Evolutionary conservation across 2,113 vertebrate genomes (phyloP).

Genomic region (Vidua macroura): DNA sequence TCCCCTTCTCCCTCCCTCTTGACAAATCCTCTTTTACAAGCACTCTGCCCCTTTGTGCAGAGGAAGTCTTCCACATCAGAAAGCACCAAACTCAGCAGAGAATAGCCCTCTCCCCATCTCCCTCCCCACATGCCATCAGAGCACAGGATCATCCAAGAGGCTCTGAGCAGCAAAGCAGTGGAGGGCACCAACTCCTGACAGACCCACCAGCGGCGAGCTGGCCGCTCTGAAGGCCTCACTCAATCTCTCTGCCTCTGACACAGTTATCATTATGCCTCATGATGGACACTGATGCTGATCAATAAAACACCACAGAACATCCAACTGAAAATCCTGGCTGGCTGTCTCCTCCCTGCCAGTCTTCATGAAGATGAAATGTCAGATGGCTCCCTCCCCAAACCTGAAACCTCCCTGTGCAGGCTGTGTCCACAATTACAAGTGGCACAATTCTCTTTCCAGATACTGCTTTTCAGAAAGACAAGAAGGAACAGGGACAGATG

Average conservation of each 20-base stretch:
- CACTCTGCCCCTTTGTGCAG: not conserved
- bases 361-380: conserved; percentile 5
- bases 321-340: not conserved
- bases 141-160: not conserved
- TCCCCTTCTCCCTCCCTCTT: not conserved
- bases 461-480: not conserved
- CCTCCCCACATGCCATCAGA: not conserved
- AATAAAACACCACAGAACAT: conserved; percentile 25
- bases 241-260: not conserved
- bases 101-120: not conserved
- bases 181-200: not conserved
- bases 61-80: not conserved
- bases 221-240: not conserved
- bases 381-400: not conserved
- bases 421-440: not conserved
- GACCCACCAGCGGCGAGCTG: not conserved
- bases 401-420: not conserved
- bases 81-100: not conserved
- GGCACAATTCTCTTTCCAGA: not conserved
- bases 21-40: not conserved
- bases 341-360: not conserved
- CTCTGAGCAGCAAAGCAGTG: not conserved
- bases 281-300: not conserved
- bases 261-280: not conserved
- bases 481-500: not conserved